These are phyloP conservation scores for Arvicanthis niloticus DNA, from an alignment of 2,113 vertebrate species.

Conservation along the genomic window DNA sequence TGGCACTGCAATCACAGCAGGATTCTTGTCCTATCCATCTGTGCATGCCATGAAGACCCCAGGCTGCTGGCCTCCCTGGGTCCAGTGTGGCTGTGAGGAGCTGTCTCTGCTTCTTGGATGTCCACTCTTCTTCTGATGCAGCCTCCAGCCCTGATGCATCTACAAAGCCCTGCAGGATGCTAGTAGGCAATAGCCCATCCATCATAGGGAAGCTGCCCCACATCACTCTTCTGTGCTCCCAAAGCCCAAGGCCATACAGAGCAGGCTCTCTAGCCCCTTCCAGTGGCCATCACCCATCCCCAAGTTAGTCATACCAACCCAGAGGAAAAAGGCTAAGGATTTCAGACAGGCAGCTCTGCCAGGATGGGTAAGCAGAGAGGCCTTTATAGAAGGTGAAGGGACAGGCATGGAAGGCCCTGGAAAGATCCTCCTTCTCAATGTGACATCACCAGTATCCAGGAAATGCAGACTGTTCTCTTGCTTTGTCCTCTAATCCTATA, in stretches of 20 bases:
- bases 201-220: neutral
- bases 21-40: neutral
- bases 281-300: neutral
- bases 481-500: neutral
- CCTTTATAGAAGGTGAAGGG: neutral
- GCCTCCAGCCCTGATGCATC: neutral
- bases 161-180: neutral
- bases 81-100: rapidly evolving
- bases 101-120: neutral
- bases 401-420: neutral
- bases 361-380: neutral
- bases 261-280: neutral
- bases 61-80: rapidly evolving
- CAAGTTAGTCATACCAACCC: neutral
- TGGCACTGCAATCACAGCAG: neutral
- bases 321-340: neutral
- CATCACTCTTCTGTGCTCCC: neutral
- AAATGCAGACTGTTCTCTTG: neutral
- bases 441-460: neutral
- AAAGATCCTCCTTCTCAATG: no score
- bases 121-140: neutral
- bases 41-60: rapidly evolving
- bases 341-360: neutral
- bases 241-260: neutral
- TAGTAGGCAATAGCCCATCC: neutral